Conservation (phyloP, 2,113 vertebrate species). For the Alethe castanea region DNA sequence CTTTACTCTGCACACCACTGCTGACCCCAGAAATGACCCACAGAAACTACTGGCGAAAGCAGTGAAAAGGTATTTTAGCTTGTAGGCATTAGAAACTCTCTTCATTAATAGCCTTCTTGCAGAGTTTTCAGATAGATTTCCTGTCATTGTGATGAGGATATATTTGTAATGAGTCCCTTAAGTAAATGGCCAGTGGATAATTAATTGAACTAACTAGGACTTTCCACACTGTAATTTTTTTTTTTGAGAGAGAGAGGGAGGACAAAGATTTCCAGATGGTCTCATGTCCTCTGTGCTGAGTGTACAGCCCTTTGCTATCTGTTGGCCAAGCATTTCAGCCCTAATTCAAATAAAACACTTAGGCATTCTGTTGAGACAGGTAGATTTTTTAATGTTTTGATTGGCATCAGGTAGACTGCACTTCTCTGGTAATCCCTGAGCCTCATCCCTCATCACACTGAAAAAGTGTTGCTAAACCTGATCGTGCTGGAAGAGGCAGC, state of each 20-base stretch:
- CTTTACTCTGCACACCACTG: slow-evolving; percentile 16
- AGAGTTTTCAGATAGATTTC: slow-evolving; percentile 73
- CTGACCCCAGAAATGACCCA: slow-evolving; percentile 48
- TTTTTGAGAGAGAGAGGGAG: accelerated
- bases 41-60: neutral
- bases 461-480: neutral
- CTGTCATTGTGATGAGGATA: slow-evolving; percentile 74
- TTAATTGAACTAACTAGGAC: slow-evolving; percentile 69
- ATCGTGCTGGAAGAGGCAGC: neutral
- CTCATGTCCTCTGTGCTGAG: neutral
- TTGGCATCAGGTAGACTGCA: neutral
- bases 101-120: slow-evolving; percentile 70
- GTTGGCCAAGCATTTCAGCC: neutral
- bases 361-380: neutral
- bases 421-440: neutral
- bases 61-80: slow-evolving; percentile 58
- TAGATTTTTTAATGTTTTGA: neutral
- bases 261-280: neutral
- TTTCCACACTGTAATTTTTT: slow-evolving; percentile 12
- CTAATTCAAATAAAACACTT: neutral
- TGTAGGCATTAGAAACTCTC: slow-evolving; percentile 35
- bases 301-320: neutral
- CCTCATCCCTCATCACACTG: neutral
- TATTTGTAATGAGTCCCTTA: slow-evolving; percentile 71
- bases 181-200: slow-evolving; percentile 73